These are phyloP conservation scores for Sinopyrophorus schimmeli DNA, from an alignment of 2,888 invertebrate species.

Conservation along the genomic window DNA sequence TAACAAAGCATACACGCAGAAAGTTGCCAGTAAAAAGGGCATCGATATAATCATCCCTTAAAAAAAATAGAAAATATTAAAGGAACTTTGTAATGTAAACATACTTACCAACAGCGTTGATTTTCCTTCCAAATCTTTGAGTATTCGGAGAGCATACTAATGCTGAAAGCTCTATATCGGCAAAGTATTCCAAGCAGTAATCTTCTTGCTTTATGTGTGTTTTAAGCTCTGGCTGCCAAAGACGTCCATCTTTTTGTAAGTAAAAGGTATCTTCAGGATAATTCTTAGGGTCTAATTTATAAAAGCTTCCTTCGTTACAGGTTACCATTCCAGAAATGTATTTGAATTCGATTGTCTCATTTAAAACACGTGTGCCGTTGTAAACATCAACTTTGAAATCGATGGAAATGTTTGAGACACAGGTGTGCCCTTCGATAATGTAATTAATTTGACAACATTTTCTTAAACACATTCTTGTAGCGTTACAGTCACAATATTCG, in stretches of 20 bases:
- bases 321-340: background rate
- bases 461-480: background rate
- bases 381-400: too few species aligned
- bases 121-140: background rate
- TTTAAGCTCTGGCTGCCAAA: background rate
- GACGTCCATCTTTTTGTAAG: slow-evolving; percentile 3
- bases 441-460: too few species aligned
- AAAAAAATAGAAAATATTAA: too few species aligned
- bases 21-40: slow-evolving; percentile 72
- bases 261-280: slow-evolving; percentile 1
- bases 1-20: slow-evolving; percentile 71
- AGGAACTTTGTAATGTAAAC: background rate
- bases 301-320: background rate
- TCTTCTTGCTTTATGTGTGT: background rate
- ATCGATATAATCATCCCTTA: slow-evolving; percentile 72
- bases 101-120: slow-evolving; percentile 1
- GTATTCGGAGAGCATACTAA: background rate
- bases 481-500: too few species aligned
- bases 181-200: background rate
- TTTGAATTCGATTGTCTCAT: too few species aligned
- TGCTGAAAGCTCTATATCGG: background rate
- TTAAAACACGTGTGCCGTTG: too few species aligned
- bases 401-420: too few species aligned
- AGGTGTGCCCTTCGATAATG: too few species aligned
- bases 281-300: slow-evolving; percentile 1